Evolutionary conservation across 2,888 invertebrate species (phyloP).

Genomic region (Marronus borbonicus): DNA sequence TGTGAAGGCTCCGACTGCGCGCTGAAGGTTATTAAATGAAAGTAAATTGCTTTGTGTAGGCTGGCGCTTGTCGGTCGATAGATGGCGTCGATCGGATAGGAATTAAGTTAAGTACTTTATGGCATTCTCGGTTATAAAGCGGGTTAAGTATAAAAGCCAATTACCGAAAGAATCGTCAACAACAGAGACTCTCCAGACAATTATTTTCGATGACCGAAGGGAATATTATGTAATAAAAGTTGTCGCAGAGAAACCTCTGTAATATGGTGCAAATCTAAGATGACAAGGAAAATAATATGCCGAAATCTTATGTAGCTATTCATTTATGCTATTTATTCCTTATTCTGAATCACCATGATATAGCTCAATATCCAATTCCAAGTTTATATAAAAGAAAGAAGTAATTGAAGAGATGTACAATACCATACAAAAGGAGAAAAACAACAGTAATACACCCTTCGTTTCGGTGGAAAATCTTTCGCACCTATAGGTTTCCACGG

Average conservation of each 20-base stretch:
- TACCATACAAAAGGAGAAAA: no score
- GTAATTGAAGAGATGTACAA: no score
- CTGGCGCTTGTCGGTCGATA: conserved; percentile 24
- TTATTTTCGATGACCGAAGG: not conserved
- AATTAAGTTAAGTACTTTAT: conserved; percentile 31
- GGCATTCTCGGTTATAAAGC: conserved; percentile 29
- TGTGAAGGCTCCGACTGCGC: conserved; percentile 15
- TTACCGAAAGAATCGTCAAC: conserved; percentile 12
- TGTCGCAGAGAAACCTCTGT: not conserved
- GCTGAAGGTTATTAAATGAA: conserved; percentile 44
- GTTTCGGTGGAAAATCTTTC: no score
- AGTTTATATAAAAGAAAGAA: no score
- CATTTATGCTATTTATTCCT: no score
- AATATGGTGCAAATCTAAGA: not conserved
- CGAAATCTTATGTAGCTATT: no score
- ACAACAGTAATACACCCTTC: no score
- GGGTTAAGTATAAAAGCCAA: conserved; percentile 28
- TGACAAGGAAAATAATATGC: not conserved
- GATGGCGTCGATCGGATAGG: conserved; percentile 37
- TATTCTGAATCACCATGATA: no score
- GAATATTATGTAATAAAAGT: conserved; percentile 17
- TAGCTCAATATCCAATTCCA: no score
- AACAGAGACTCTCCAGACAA: not conserved
- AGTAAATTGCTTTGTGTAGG: conserved; percentile 37
- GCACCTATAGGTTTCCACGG: no score